Percentiles rank a stretch among this genome's conserved stretches.
These are phyloP conservation scores for Orthonevra nobilis DNA, from an alignment of 2,888 invertebrate genomes.

Conservation along the genomic window DNA sequence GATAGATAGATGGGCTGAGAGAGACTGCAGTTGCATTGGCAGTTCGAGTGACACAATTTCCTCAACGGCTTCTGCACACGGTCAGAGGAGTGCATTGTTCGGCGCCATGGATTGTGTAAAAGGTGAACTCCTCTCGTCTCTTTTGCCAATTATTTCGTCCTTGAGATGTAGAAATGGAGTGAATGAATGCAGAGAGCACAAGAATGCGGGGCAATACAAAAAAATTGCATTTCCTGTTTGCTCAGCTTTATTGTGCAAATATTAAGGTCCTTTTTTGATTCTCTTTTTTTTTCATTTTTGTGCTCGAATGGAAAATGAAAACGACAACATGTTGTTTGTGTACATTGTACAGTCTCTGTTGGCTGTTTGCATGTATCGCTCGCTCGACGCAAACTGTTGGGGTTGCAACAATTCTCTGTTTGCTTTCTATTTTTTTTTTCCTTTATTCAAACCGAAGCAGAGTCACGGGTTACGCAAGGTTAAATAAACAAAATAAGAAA, in stretches of 20 bases:
- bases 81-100: constrained; percentile 3
- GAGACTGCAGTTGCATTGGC: too few species aligned
- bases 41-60: constrained; percentile 10
- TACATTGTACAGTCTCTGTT: constrained; percentile 16
- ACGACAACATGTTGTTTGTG: constrained; percentile 60
- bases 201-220: too few species aligned
- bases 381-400: constrained; percentile 29
- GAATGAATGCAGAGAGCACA: neutral
- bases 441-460: too few species aligned
- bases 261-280: constrained; percentile 41
- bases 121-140: constrained; percentile 20
- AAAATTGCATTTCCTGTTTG: constrained; percentile 61
- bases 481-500: constrained; percentile 55
- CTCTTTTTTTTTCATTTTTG: constrained; percentile 8
- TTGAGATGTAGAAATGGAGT: constrained; percentile 25
- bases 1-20: too few species aligned
- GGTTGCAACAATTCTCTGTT: constrained; percentile 38
- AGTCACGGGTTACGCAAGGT: constrained; percentile 50
- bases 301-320: constrained; percentile 50
- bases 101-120: neutral
- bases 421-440: too few species aligned
- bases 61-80: constrained; percentile 17
- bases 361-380: constrained; percentile 11
- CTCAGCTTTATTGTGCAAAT: constrained; percentile 52
- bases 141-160: constrained; percentile 34